These are phyloP conservation scores for Craniophora ligustri DNA, from an alignment of 2,888 invertebrate genomes.

Conservation along the genomic window DNA sequence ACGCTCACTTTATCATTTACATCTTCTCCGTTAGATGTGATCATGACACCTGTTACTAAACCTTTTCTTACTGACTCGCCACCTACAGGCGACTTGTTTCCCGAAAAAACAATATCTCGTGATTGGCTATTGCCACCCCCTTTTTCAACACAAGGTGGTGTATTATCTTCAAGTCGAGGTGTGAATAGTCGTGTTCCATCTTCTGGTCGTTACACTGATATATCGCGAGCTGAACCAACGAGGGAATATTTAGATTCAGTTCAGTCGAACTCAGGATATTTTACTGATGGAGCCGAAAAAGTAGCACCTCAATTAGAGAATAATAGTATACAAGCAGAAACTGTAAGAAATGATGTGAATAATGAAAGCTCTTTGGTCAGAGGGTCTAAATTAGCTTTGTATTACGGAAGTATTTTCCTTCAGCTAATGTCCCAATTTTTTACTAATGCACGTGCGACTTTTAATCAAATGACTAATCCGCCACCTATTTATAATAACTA, in stretches of 20 bases:
- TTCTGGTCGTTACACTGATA: slow-evolving; percentile 52
- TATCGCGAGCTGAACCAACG: slow-evolving; percentile 47
- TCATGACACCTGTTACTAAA: slow-evolving; percentile 24
- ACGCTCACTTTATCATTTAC: not conserved
- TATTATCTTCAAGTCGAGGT: slow-evolving; percentile 43
- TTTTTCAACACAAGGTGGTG: slow-evolving; percentile 15
- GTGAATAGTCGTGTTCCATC: slow-evolving; percentile 9
- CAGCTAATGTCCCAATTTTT: slow-evolving; percentile 73
- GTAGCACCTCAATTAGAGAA: slow-evolving; percentile 6
- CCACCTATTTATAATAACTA: slow-evolving; percentile 40
- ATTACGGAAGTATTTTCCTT: slow-evolving; percentile 74
- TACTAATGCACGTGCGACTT: slow-evolving; percentile 63
- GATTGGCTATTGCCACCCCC: slow-evolving; percentile 5
- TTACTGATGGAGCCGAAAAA: slow-evolving; percentile 17
- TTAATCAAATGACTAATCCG: slow-evolving; percentile 64
- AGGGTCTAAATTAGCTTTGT: slow-evolving; percentile 69
- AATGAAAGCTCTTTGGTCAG: slow-evolving; percentile 47
- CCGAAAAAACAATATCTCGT: not conserved
- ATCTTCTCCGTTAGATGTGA: not conserved
- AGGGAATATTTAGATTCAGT: slow-evolving; percentile 48
- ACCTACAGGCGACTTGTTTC: not conserved
- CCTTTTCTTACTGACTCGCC: slow-evolving; percentile 2
- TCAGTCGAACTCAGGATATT: slow-evolving; percentile 16
- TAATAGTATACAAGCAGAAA: slow-evolving; percentile 19
- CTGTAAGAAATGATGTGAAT: slow-evolving; percentile 20